Percentiles rank a stretch among this genome's conserved stretches.
These are phyloP conservation scores for Patella pellucida DNA, from an alignment of 2,888 invertebrate species.

Conservation along the genomic window DNA sequence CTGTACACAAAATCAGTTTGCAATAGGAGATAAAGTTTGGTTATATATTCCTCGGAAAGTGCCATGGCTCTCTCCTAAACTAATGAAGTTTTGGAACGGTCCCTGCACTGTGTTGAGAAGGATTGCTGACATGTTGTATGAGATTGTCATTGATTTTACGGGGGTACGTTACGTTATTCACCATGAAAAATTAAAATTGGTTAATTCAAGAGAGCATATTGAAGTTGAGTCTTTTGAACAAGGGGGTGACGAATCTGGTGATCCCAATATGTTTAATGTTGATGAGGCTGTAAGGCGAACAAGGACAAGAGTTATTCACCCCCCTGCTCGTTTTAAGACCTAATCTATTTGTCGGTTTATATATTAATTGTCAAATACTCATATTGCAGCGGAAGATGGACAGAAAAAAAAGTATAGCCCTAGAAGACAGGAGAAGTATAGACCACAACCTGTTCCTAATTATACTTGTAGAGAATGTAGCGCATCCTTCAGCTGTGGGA, in stretches of 20 bases:
- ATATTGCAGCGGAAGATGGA: too few relatives aligned
- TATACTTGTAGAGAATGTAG: too few relatives aligned
- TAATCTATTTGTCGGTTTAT: too few relatives aligned
- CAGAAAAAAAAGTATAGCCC: too few relatives aligned
- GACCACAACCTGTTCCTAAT: too few relatives aligned
- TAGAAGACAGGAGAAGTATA: too few relatives aligned
- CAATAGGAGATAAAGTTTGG: not conserved
- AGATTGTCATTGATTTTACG: not conserved
- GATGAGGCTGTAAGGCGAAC: not conserved
- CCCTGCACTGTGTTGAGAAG: not conserved
- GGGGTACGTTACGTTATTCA: not conserved
- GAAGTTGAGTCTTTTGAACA: not conserved
- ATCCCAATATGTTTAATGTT: not conserved
- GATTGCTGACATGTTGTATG: not conserved
- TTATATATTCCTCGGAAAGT: conserved; percentile 2
- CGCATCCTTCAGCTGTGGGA: too few relatives aligned
- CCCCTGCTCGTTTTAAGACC: not conserved
- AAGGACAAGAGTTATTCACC: not conserved
- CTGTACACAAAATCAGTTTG: not conserved
- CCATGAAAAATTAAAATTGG: not conserved
- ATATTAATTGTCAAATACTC: too few relatives aligned
- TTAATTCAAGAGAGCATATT: too few relatives aligned
- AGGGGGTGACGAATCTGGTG: not conserved
- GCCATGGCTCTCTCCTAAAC: not conserved
- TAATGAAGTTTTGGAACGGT: not conserved